Evolutionary conservation across 2,113 vertebrate species (phyloP), one percentile per base, ranked within the genome.

Genomic region (Tauraco erythrolophus): DNA sequence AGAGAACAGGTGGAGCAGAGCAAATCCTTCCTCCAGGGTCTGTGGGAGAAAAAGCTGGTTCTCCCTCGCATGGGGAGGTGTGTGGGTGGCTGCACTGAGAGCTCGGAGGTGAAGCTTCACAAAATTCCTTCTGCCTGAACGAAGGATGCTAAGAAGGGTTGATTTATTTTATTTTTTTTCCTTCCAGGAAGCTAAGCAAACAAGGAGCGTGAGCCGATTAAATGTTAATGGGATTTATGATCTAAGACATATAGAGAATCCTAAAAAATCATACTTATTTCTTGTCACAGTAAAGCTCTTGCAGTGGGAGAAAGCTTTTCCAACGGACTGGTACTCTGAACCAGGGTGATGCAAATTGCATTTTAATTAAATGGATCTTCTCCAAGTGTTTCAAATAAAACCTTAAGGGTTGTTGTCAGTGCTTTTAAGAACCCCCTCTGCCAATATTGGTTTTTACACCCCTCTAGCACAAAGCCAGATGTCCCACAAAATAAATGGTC

Each of bases 161-260:
- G 91, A 75, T 50, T 79, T 66, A 43, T 33, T 37, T 27, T 7
- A n/a, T 23, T 75, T 71, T 5, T 14, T n/a, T 10, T 2, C 30
- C 58, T 79, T 85, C 53, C 90, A 88, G 60, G 78, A 69, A 76
- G 62, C 62, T 89, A 61, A 86, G 88, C 35, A 84, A 93, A 92
- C 43, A 79, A 92, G 91, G 51, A 64, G 41, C 2, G 2, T 50
- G 80, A 93, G 41, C 30, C 66, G 27, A 91, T 91, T 91, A 89
- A 96, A 89, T 48, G 33, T 88, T 94, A 92, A 94, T 77, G 66
- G 58, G 50, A 84, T 89, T 93, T 92, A 60, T 78, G 61, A 58
- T 79, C 84, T 53, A 80, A 88, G 35, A 25, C 89, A 68, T 30
- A 70, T 1, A 75, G 25, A 68, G 51, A 54, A 86, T 64, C 72